These are phyloP conservation scores for Oscheius sp. DNA, from an alignment of 2,888 invertebrate species.

Conservation along the genomic window DNA sequence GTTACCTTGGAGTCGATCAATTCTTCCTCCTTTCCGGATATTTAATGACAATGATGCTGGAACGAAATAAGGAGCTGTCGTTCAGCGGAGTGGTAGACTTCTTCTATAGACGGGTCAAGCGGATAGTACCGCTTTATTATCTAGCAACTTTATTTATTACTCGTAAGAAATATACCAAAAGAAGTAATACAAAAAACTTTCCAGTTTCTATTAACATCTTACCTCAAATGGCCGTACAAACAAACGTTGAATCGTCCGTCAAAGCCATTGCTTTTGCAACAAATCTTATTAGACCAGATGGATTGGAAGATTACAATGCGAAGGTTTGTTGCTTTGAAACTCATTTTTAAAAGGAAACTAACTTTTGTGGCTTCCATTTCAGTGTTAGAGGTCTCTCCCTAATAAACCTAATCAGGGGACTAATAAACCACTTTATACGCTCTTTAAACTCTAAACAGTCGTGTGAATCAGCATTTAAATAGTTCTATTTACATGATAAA, in stretches of 20 bases:
- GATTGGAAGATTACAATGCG: not conserved
- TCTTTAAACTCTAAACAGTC: too few species aligned
- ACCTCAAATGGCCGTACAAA: too few species aligned
- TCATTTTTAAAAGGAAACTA: too few species aligned
- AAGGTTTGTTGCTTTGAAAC: not conserved
- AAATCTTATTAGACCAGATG: slow-evolving; percentile 3
- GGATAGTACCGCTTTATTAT: not conserved
- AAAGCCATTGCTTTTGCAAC: slow-evolving; percentile 1
- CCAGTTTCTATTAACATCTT: too few species aligned
- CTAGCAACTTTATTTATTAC: not conserved
- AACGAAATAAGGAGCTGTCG: not conserved
- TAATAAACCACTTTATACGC: too few species aligned
- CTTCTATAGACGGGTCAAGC: not conserved
- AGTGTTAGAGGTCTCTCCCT: too few species aligned
- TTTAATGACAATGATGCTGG: slow-evolving; percentile 1
- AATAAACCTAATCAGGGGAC: too few species aligned
- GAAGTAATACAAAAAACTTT: not conserved
- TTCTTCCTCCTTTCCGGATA: slow-evolving; percentile 1
- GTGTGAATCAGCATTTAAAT: too few species aligned
- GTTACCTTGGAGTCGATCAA: not conserved
- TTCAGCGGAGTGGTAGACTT: not conserved
- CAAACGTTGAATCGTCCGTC: too few species aligned
- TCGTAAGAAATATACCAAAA: not conserved
- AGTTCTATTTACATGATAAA: too few species aligned
- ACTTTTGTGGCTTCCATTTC: too few species aligned